Percentiles rank a stretch among this genome's conserved stretches.
Conservation (phyloP, 2,888 invertebrate species). For the Drosophila limbata region DNA sequence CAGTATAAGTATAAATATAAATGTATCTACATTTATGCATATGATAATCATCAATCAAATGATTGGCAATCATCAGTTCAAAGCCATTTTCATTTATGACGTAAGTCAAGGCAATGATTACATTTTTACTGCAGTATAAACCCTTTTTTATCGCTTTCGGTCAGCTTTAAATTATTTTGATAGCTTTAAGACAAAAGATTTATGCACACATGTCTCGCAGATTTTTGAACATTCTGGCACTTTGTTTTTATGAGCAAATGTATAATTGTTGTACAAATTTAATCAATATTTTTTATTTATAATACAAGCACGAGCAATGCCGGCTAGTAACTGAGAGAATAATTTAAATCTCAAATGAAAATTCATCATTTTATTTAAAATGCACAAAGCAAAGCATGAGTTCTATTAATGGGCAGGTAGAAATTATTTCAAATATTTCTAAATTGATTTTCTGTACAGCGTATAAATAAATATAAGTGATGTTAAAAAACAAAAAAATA, state of each 20-base stretch:
- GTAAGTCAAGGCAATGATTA: neutral
- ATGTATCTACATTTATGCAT: conserved; percentile 24
- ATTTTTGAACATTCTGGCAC: neutral
- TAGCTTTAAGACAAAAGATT: neutral
- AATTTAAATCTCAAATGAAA: neutral
- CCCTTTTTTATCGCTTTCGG: neutral
- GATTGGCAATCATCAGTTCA: conserved; percentile 9
- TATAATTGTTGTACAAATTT: neutral
- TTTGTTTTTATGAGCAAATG: neutral
- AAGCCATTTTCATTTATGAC: conserved; percentile 6
- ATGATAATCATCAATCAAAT: conserved; percentile 8
- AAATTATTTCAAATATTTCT: conserved; percentile 26
- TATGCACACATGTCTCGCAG: conserved; percentile 1
- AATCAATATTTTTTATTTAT: neutral
- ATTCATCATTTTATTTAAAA: conserved; percentile 43
- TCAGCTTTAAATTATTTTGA: neutral
- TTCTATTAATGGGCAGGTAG: conserved; percentile 53
- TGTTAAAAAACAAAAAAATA: too few relatives aligned
- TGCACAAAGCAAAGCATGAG: conserved; percentile 47
- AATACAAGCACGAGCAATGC: neutral
- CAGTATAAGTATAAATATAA: neutral
- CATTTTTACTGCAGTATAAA: neutral
- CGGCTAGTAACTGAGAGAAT: neutral
- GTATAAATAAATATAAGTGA: too few relatives aligned
- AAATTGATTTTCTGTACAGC: conserved; percentile 23